Evolutionary conservation across 1,140 invertebrate species (phyloP).

Genomic region (Drosophila neocordata): DNA sequence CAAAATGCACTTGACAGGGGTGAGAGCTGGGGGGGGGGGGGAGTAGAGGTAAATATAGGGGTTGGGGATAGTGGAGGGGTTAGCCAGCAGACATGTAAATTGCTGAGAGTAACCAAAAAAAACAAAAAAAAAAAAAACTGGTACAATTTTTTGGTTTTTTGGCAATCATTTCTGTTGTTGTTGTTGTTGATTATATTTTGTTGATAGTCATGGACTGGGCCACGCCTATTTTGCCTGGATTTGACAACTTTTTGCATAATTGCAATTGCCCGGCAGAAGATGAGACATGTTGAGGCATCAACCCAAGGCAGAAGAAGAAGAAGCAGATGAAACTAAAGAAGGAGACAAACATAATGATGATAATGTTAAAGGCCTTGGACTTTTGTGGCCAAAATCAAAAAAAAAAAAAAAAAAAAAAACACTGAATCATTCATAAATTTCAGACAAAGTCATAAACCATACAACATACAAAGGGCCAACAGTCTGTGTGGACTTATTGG

Average conservation of each 20-base stretch:
- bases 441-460: conserved; percentile 59
- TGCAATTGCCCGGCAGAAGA: conserved; percentile 37
- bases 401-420: no score
- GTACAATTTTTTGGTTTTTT: conserved; percentile 53
- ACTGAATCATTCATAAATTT: conserved; percentile 68
- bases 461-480: conserved; percentile 14
- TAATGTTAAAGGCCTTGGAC: conserved; percentile 38
- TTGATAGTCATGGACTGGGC: conserved; percentile 59
- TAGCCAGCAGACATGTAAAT: conserved; percentile 75
- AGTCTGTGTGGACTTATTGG: background rate
- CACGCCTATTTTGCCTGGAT: conserved; percentile 51
- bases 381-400: conserved; percentile 17
- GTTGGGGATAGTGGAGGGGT: no score
- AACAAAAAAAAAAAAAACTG: conserved; percentile 50
- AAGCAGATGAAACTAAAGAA: background rate
- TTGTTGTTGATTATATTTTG: conserved; percentile 65
- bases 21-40: conserved; percentile 17
- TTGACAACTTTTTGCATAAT: conserved; percentile 80
- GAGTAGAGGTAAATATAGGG: background rate
- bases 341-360: conserved; percentile 9
- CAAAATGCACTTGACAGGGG: conserved; percentile 6
- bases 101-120: conserved; percentile 44
- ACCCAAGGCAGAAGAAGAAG: background rate
- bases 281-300: background rate
- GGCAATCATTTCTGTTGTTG: conserved; percentile 33